Evolutionary conservation across 2,113 vertebrate species (phyloP), one percentile per base, ranked within the genome.

Genomic region (Rhinogobius similis): DNA sequence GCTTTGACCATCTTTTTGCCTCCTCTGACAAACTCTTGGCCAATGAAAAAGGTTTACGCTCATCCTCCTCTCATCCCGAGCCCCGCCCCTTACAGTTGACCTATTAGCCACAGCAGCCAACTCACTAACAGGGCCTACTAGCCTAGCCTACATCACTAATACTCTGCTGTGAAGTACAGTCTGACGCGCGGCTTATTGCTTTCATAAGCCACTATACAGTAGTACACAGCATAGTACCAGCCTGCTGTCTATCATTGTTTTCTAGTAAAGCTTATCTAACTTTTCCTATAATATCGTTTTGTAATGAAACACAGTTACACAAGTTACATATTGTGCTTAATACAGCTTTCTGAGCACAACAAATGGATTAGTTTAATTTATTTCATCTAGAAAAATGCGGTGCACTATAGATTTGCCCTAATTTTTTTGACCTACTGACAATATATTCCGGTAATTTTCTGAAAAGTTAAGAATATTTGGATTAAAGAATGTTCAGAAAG

Each of bases 51-150:
- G 10, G 66, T 77, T 73, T 78, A 75, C 65, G 53, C 72, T 85
- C 77, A 85, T 88, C 82, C 70, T 73, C 53, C 41, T 41, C 78
- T 88, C 84, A 84, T 86, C 79, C 78, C 72, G 50, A 48, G 63
- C 82, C 85, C 86, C 72, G 14, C 83, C 81, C 80, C 38, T 67
- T 56, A 58, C 8, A 61, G 71, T 26, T 88, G 85, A 88, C 87
- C 86, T 79, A 85, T 89, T 85, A 88, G 87, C 84, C 69, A 81
- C 79, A 66, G 61, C 70, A 62, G 73, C 78, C 72, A 75, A 75
- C 82, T 77, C 65, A 52, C 59, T 43, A 69, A 73, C 68, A 76
- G 55, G 61, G 65, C 68, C 59, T 65, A 53, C 69, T 76, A 63
- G 77, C 75, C 79, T 63, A 77, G 75, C 83, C 77, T 77, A 78